These are phyloP conservation scores for Eilema depressum DNA, from an alignment of 2,888 invertebrate genomes.

Conservation along the genomic window DNA sequence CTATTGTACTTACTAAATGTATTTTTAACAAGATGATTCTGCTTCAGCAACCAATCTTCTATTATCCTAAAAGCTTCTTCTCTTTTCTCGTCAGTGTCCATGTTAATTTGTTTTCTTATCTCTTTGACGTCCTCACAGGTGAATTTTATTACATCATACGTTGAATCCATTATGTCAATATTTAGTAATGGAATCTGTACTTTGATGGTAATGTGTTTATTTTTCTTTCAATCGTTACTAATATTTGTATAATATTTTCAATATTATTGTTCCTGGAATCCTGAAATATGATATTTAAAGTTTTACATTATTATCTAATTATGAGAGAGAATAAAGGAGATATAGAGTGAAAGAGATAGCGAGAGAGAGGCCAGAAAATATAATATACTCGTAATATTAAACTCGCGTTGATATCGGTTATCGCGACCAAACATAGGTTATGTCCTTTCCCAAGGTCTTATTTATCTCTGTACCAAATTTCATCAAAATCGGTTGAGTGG, in stretches of 20 bases:
- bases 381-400: no score
- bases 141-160: background rate
- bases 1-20: background rate
- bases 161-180: background rate
- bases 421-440: no score
- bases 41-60: background rate
- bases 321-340: no score
- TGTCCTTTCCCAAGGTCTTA: no score
- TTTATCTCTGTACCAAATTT: no score
- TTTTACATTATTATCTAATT: background rate
- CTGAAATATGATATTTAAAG: background rate
- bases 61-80: constrained; percentile 28
- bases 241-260: background rate
- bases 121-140: constrained; percentile 25
- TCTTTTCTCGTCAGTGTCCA: constrained; percentile 29
- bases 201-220: no score
- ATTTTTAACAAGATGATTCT: background rate
- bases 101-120: constrained; percentile 33
- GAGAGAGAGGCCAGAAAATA: no score
- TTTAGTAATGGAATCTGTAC: background rate
- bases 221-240: background rate
- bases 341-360: no score
- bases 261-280: no score
- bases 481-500: no score
- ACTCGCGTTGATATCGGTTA: no score